A percentile compares a stretch with the other conserved stretches of the same genome.
phyloP scores from a whole-genome alignment of 2,888 invertebrate genomes.

The Meteorus cinctellus region DNA sequence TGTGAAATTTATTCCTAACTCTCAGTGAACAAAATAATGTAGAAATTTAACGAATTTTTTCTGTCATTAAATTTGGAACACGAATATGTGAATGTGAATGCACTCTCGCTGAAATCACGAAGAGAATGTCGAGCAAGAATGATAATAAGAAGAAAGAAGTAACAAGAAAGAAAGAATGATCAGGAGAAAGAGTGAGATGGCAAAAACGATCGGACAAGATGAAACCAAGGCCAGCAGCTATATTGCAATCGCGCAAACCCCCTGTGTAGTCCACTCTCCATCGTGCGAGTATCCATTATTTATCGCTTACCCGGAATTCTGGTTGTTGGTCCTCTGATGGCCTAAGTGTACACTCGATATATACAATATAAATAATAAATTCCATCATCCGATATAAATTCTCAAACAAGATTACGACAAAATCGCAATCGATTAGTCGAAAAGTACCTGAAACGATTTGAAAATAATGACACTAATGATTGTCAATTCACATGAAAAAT shows the following conservation, averaged over 20 bases:
- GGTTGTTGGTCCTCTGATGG: conserved; percentile 17
- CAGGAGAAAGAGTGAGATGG: conserved; percentile 14
- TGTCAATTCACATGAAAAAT: neutral
- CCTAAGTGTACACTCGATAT: neutral
- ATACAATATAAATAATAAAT: neutral
- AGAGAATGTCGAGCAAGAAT: conserved; percentile 38
- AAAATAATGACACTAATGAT: neutral
- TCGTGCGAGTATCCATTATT: conserved; percentile 53
- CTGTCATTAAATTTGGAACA: conserved; percentile 47
- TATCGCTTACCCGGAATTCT: conserved; percentile 55
- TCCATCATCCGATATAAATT: neutral
- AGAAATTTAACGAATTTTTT: neutral
- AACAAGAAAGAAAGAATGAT: conserved; percentile 36
- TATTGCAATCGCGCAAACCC: conserved; percentile 53
- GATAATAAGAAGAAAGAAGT: conserved; percentile 31
- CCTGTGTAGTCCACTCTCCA: conserved; percentile 45
- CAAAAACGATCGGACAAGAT: conserved; percentile 54
- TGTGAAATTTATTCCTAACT: no score
- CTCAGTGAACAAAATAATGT: no score
- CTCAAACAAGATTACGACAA: neutral
- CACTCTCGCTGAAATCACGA: conserved; percentile 46
- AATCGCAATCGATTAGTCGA: neutral
- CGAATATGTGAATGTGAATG: conserved; percentile 43
- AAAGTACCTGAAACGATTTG: neutral
- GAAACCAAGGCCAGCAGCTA: conserved; percentile 53